phyloP scores from a whole-genome alignment of 2,797 vertebrate species.

The Chloroceryle inda region DNA sequence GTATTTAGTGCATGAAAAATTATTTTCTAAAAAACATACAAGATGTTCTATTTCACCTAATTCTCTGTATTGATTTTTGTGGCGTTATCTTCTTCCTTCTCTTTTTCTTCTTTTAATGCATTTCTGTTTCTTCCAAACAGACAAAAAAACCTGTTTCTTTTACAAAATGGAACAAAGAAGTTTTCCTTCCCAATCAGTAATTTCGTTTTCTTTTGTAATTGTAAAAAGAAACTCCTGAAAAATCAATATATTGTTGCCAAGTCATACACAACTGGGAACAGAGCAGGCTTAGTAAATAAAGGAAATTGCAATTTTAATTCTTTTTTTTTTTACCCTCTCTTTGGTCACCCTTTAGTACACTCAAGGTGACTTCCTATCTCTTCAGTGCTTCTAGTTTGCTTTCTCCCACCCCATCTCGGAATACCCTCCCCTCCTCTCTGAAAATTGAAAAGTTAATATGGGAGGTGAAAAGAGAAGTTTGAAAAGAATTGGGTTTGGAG shows the following conservation, averaged over 20 bases:
- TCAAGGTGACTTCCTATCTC: conserved; percentile 59
- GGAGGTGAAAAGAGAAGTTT: conserved; percentile 37
- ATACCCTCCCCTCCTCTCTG: neutral
- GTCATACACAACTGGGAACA: neutral
- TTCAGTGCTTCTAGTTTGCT: neutral
- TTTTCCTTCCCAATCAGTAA: conserved; percentile 58
- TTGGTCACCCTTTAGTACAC: conserved; percentile 14
- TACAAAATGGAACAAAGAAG: conserved; percentile 53
- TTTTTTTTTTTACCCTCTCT: neutral
- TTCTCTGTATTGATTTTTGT: conserved; percentile 59
- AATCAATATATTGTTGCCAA: conserved; percentile 72
- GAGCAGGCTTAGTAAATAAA: conserved; percentile 71
- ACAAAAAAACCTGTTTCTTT: conserved; percentile 16
- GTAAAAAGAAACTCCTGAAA: conserved; percentile 65
- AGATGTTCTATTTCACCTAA: conserved; percentile 52
- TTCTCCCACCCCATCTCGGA: neutral
- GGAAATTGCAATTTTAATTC: conserved; percentile 54
- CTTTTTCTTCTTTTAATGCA: conserved; percentile 57
- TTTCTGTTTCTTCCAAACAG: conserved; percentile 50
- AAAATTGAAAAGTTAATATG: conserved; percentile 6
- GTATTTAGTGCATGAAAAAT: conserved; percentile 54
- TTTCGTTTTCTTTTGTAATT: conserved; percentile 71
- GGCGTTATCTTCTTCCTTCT: conserved; percentile 38
- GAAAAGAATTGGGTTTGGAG: conserved; percentile 33
- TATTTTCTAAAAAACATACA: conserved; percentile 39